A percentile compares a stretch with the other conserved stretches of the same genome.
These are phyloP conservation scores for Hassar affinis DNA, from an alignment of 2,113 vertebrate species.

Conservation along the genomic window DNA sequence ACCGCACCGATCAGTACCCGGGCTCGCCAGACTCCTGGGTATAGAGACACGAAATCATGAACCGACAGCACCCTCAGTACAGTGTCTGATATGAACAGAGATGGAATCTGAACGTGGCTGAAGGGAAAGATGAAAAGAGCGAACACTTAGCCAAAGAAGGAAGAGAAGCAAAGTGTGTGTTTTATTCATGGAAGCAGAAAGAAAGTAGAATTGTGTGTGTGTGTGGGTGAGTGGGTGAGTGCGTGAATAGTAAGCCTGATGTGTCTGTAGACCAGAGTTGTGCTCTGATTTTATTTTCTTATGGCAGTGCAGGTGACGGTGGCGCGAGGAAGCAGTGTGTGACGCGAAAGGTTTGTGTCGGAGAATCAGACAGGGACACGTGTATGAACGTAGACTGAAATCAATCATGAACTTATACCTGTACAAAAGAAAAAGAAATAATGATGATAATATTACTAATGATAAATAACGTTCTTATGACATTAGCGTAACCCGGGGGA, in stretches of 20 bases:
- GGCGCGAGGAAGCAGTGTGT: slow-evolving; percentile 85
- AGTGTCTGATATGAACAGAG: slow-evolving; percentile 3
- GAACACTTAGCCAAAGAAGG: slow-evolving; percentile 25
- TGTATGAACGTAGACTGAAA: slow-evolving; percentile 82
- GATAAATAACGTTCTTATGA: slow-evolving; percentile 74
- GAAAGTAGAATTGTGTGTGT: background rate
- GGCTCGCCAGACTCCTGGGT: slow-evolving; percentile 98
- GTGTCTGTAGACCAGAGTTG: slow-evolving; percentile 12
- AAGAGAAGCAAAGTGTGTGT: slow-evolving; percentile 36
- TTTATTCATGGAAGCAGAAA: slow-evolving; percentile 29
- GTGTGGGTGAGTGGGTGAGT: background rate
- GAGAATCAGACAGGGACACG: slow-evolving; percentile 73
- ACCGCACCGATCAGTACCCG: slow-evolving; percentile 92
- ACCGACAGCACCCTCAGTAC: background rate
- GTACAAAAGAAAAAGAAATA: slow-evolving; percentile 69
- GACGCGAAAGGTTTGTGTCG: slow-evolving; percentile 80
- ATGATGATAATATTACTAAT: slow-evolving; percentile 56
- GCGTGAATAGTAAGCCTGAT: background rate
- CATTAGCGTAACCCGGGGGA: slow-evolving; percentile 94
- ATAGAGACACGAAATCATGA: slow-evolving; percentile 63
- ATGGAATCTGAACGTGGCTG: slow-evolving; percentile 15
- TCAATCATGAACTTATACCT: slow-evolving; percentile 74
- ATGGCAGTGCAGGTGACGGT: slow-evolving; percentile 75
- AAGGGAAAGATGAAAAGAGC: slow-evolving; percentile 8
- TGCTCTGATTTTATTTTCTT: slow-evolving; percentile 49